phyloP scores from a whole-genome alignment of 2,113 vertebrate species.

The Calidris pugnax region DNA sequence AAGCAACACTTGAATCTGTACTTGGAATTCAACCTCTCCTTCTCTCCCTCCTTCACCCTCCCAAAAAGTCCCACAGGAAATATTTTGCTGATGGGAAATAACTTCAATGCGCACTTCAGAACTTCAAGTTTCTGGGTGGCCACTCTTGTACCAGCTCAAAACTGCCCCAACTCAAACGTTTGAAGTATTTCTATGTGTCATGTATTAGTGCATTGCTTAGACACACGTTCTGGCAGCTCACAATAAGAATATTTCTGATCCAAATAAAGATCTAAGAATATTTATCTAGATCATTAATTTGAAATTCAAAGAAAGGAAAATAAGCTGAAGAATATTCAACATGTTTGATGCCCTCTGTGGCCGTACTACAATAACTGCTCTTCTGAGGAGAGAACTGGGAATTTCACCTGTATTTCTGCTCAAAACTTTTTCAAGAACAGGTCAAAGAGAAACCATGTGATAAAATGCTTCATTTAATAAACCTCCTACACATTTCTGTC shows the following conservation, averaged over 20 bases:
- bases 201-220: neutral
- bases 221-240: neutral
- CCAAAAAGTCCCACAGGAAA: neutral
- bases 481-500: neutral
- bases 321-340: neutral
- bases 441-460: neutral
- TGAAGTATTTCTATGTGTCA: accelerated
- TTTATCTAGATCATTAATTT: neutral
- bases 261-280: neutral
- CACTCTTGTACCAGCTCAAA: neutral
- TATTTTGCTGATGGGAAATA: neutral
- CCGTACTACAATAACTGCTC: neutral
- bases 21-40: neutral
- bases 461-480: neutral
- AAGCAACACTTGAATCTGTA: neutral
- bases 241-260: neutral
- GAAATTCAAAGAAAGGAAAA: neutral
- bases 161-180: neutral
- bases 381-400: neutral
- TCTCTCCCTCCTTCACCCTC: neutral
- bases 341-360: neutral
- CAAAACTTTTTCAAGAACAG: neutral
- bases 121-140: neutral
- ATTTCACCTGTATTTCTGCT: neutral
- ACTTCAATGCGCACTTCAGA: neutral